These are phyloP conservation scores for Clarias platycephalus DNA, from an alignment of 2,797 vertebrate species.

Conservation along the genomic window DNA sequence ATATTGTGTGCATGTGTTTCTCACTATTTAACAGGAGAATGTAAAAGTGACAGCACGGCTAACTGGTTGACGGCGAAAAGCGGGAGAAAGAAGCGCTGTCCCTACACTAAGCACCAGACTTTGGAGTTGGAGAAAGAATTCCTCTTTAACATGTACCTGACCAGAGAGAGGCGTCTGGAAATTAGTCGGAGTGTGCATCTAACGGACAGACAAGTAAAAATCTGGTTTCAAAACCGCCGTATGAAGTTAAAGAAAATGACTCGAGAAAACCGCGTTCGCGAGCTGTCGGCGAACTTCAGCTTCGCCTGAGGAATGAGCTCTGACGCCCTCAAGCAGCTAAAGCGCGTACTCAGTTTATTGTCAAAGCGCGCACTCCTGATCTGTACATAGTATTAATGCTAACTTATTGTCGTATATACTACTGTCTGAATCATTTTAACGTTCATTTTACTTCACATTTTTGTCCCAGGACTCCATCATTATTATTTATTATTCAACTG, in stretches of 20 bases:
- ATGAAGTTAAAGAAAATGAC: slow-evolving; percentile 99
- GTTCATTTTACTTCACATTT: slow-evolving; percentile 59
- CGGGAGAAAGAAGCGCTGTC: slow-evolving; percentile 96
- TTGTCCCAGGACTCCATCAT: slow-evolving; percentile 63
- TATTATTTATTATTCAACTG: slow-evolving; percentile 54
- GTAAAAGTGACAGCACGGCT: slow-evolving; percentile 86
- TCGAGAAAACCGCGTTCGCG: slow-evolving; percentile 94
- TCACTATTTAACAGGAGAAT: slow-evolving; percentile 72
- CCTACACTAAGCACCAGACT: slow-evolving; percentile 97
- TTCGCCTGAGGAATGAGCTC: slow-evolving; percentile 87
- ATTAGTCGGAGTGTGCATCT: slow-evolving; percentile 98
- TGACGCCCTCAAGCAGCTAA: slow-evolving; percentile 65
- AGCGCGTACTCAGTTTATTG: slow-evolving; percentile 57
- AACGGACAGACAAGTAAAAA: slow-evolving; percentile 99
- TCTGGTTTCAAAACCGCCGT: slow-evolving; percentile 99
- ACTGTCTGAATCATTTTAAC: slow-evolving; percentile 61
- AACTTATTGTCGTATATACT: slow-evolving; percentile 73
- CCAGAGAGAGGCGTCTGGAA: slow-evolving; percentile 96
- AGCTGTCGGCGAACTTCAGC: slow-evolving; percentile 95
- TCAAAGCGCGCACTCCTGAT: slow-evolving; percentile 66
- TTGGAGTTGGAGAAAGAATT: slow-evolving; percentile 99
- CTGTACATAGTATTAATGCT: slow-evolving; percentile 64
- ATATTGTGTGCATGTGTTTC: not conserved
- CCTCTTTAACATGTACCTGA: slow-evolving; percentile 99
- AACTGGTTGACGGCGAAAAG: slow-evolving; percentile 98